Evolutionary conservation across 2,113 vertebrate species (phyloP).

Genomic region (Phalacrocorax pelagicus): DNA sequence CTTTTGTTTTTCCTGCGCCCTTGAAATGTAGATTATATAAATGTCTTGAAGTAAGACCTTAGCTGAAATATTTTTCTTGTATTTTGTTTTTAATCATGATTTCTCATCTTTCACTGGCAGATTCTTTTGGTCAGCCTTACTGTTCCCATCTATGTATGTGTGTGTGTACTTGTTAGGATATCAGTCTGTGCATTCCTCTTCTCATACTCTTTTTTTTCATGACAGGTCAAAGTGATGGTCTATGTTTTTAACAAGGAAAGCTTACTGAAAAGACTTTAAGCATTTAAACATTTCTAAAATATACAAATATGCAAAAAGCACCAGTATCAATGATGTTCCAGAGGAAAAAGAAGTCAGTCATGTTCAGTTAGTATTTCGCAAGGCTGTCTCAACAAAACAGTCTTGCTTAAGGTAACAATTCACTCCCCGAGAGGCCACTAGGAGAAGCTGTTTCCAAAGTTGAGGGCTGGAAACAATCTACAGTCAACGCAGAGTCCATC

Average conservation of each 20-base stretch:
- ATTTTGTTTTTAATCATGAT: background rate
- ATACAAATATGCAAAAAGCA: background rate
- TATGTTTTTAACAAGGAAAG: background rate
- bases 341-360: background rate
- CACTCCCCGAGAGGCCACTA: background rate
- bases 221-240: background rate
- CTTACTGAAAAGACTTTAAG: background rate
- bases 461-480: background rate
- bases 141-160: background rate
- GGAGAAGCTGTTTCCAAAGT: constrained; percentile 53
- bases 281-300: background rate
- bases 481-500: background rate
- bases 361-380: background rate
- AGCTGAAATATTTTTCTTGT: background rate
- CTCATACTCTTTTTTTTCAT: background rate
- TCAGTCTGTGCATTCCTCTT: background rate
- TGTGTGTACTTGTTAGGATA: background rate
- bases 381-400: background rate
- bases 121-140: background rate
- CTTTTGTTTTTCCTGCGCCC: background rate
- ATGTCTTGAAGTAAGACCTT: background rate
- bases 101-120: background rate
- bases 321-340: background rate
- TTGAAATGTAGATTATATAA: background rate
- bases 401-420: background rate